A percentile compares a stretch with the other conserved stretches of the same genome.
phyloP scores from a whole-genome alignment of 2,113 vertebrate genomes.

The Cercopithecus mona region DNA sequence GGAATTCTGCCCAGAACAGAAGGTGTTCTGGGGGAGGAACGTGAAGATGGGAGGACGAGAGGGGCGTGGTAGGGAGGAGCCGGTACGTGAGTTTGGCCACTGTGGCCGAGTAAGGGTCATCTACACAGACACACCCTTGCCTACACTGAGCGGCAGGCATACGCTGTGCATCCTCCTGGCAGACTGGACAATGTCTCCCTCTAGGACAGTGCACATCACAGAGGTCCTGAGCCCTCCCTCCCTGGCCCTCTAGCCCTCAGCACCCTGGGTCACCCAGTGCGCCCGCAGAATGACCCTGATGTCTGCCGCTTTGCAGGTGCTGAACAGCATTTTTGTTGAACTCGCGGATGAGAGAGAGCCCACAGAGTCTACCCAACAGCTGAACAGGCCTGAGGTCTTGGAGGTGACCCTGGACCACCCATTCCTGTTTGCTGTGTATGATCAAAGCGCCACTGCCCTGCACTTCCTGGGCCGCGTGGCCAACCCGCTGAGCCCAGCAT shows the following conservation, averaged over 20 bases:
- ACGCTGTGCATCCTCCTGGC: rapidly evolving
- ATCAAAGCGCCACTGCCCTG: constrained; percentile 85
- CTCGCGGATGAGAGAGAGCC: constrained; percentile 55
- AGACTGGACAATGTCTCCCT: background rate
- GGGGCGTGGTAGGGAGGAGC: background rate
- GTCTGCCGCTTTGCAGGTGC: constrained; percentile 78
- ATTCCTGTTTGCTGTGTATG: constrained; percentile 89
- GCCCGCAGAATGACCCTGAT: background rate
- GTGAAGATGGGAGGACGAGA: rapidly evolving
- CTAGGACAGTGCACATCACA: background rate
- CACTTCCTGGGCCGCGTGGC: constrained; percentile 91
- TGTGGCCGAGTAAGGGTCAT: background rate
- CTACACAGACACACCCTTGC: background rate
- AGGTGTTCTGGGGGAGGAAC: background rate
- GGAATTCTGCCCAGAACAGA: rapidly evolving
- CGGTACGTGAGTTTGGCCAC: rapidly evolving
- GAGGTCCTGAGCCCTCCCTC: rapidly evolving
- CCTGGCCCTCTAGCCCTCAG: too few relatives aligned
- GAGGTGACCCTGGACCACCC: constrained; percentile 89
- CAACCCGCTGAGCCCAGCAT: constrained; percentile 80
- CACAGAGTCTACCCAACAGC: constrained; percentile 31
- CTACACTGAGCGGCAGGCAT: background rate
- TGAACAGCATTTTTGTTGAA: constrained; percentile 82
- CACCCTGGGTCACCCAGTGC: background rate
- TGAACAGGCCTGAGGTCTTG: constrained; percentile 56